Evolutionary conservation across 2,113 vertebrate species (phyloP).

Genomic region (Elephas maximus): DNA sequence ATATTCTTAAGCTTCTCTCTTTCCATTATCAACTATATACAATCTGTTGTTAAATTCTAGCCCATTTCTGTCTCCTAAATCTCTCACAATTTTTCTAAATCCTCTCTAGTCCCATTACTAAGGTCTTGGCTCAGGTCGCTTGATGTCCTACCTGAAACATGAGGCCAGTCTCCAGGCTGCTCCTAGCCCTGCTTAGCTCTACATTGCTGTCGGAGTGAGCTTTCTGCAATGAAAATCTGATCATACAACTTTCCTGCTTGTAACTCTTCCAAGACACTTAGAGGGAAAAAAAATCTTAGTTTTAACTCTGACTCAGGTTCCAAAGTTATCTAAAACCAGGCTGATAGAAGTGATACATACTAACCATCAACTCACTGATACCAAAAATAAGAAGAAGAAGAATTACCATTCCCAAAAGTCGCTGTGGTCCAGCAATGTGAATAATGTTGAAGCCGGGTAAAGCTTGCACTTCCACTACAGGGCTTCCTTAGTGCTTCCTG

Average conservation of each 20-base stretch:
- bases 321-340: not conserved
- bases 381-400: not conserved
- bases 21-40: not conserved
- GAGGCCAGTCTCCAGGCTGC: not conserved
- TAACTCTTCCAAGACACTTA: not conserved
- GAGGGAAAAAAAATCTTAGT: not conserved
- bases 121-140: not conserved
- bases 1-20: not conserved
- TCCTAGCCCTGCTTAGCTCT: not conserved
- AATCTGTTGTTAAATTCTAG: not conserved
- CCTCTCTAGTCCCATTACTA: not conserved
- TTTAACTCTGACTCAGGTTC: slow-evolving; percentile 5
- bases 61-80: not conserved
- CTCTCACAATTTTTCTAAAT: not conserved
- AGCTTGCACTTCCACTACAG: not conserved
- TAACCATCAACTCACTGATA: not conserved
- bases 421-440: not conserved
- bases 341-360: not conserved
- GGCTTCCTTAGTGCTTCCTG: not conserved
- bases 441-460: not conserved
- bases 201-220: not conserved
- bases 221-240: slow-evolving; percentile 44
- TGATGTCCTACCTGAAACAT: not conserved
- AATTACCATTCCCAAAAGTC: not conserved
- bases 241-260: not conserved